These are phyloP conservation scores for Cryptomyrus ogoouensis DNA, from an alignment of 2,113 vertebrate genomes.

Conservation along the genomic window DNA sequence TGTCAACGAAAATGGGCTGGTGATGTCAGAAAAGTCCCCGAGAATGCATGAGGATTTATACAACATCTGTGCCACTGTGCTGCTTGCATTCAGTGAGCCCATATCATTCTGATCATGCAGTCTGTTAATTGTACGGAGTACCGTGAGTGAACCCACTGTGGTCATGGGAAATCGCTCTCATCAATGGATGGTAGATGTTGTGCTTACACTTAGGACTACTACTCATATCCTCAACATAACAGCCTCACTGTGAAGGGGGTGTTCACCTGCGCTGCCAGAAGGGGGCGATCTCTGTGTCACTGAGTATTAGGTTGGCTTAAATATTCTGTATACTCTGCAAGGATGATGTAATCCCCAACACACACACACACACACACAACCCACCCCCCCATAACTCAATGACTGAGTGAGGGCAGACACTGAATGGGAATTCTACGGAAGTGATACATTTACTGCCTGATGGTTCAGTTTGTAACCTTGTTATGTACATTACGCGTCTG, in stretches of 20 bases:
- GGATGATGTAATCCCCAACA: background rate
- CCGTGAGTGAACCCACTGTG: background rate
- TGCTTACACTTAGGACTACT: background rate
- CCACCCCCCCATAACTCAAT: background rate
- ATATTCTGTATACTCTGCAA: background rate
- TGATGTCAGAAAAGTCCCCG: background rate
- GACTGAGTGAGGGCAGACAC: background rate
- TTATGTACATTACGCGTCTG: background rate
- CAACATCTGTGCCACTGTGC: background rate
- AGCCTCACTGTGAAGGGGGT: background rate
- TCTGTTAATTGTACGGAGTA: background rate
- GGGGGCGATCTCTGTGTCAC: background rate
- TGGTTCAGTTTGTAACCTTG: background rate
- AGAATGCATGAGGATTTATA: background rate
- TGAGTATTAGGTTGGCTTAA: background rate
- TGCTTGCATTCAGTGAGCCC: background rate
- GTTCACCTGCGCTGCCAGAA: background rate
- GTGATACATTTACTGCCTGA: background rate
- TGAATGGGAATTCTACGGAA: background rate
- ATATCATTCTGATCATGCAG: background rate
- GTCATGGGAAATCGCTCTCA: background rate
- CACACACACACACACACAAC: no score
- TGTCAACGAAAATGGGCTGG: background rate
- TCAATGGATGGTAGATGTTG: background rate
- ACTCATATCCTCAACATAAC: background rate